Evolutionary conservation across 2,888 invertebrate genomes (phyloP).

Genomic region (Netelia fuscicornis): DNA sequence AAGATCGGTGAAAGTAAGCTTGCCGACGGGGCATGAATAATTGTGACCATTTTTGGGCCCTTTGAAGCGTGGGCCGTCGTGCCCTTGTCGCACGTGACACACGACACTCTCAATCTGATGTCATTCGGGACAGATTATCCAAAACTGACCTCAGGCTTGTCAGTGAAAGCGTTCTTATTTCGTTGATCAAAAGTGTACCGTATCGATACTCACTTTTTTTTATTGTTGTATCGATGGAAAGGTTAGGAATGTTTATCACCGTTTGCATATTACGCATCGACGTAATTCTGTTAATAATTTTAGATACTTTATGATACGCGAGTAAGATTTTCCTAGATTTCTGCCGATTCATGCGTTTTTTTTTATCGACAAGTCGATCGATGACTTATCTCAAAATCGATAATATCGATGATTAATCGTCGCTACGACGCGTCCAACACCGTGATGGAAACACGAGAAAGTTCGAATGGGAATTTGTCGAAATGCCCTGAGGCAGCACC

Average conservation of each 20-base stretch:
- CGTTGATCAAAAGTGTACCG: too few species aligned
- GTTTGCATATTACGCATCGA: neutral
- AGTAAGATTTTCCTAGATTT: too few species aligned
- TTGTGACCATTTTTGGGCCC: slow-evolving; percentile 45
- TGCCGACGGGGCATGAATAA: slow-evolving; percentile 37
- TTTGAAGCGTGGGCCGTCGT: slow-evolving; percentile 23
- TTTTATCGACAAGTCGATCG: too few species aligned
- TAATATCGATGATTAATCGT: slow-evolving; percentile 53
- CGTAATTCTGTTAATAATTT: neutral
- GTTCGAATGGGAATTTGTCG: slow-evolving; percentile 27
- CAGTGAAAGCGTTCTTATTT: slow-evolving; percentile 36
- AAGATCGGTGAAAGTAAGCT: slow-evolving; percentile 55
- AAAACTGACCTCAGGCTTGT: slow-evolving; percentile 47
- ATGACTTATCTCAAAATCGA: neutral
- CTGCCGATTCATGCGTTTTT: too few species aligned
- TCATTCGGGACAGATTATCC: slow-evolving; percentile 13
- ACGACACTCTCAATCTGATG: slow-evolving; percentile 11
- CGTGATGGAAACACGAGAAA: slow-evolving; percentile 42
- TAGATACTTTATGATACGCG: neutral
- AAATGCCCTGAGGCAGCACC: slow-evolving; percentile 30
- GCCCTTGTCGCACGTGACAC: slow-evolving; percentile 44
- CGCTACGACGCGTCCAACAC: neutral
- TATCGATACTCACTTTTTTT: neutral
- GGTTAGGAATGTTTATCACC: neutral
- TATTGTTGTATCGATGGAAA: neutral